Conservation (phyloP, 1,140 invertebrate species). For the Nephila pilipes region DNA sequence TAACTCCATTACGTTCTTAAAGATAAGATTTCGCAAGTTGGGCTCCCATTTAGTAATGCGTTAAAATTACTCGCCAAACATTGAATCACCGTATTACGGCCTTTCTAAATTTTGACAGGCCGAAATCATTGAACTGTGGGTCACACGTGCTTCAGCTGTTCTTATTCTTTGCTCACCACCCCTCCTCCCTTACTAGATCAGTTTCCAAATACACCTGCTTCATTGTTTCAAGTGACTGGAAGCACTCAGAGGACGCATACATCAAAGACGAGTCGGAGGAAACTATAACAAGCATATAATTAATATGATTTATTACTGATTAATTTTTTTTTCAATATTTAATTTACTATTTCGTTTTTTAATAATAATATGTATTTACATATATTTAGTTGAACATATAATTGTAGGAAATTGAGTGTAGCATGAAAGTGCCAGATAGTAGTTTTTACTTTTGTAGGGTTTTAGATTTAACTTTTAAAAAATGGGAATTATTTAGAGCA, state of each 20-base stretch:
- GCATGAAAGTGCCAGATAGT: too few relatives aligned
- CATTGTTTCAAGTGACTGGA: not conserved
- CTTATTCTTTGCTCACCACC: not conserved
- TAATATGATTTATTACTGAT: too few relatives aligned
- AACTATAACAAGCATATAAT: too few relatives aligned
- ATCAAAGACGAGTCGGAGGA: not conserved
- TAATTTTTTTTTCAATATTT: too few relatives aligned
- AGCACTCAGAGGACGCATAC: not conserved
- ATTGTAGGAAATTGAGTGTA: too few relatives aligned
- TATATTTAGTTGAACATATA: too few relatives aligned
- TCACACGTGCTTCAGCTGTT: slow-evolving; percentile 32
- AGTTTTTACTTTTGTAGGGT: too few relatives aligned
- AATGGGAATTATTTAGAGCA: too few relatives aligned
- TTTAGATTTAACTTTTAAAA: too few relatives aligned
- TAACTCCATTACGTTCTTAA: not conserved
- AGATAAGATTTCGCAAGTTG: slow-evolving; percentile 23
- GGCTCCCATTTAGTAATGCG: not conserved
- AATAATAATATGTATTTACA: too few relatives aligned
- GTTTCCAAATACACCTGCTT: slow-evolving; percentile 4
- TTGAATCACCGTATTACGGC: slow-evolving; percentile 43
- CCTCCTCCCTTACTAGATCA: not conserved
- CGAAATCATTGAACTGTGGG: slow-evolving; percentile 6
- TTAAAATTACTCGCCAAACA: slow-evolving; percentile 42
- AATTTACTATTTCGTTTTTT: too few relatives aligned
- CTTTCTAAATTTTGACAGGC: slow-evolving; percentile 25